A percentile compares a stretch with the other conserved stretches of the same genome.
Conservation (phyloP, 2,888 invertebrate genomes). For the Drosophila pegasa region DNA sequence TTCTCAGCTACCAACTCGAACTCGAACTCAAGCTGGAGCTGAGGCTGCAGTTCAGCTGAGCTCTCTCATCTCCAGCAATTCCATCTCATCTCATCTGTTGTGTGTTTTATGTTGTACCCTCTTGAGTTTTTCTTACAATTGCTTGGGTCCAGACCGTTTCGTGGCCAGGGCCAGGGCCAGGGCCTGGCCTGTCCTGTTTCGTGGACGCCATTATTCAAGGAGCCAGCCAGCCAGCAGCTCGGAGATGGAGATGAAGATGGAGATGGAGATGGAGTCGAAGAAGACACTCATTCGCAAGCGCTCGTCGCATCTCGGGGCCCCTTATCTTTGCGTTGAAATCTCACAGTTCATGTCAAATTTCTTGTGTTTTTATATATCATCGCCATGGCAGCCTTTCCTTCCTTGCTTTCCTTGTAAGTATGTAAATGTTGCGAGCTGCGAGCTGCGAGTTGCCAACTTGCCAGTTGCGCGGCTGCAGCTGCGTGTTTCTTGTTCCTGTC, state of each 20-base stretch:
- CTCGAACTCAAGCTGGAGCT: slow-evolving; percentile 16
- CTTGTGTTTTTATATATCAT: slow-evolving; percentile 81
- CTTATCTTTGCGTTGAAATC: slow-evolving; percentile 79
- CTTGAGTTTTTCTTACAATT: slow-evolving; percentile 80
- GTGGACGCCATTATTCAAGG: slow-evolving; percentile 78
- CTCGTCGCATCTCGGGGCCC: slow-evolving; percentile 78
- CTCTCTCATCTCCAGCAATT: slow-evolving; percentile 25
- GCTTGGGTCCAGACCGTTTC: slow-evolving; percentile 62
- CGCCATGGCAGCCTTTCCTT: slow-evolving; percentile 62
- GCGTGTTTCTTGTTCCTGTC: slow-evolving; percentile 28
- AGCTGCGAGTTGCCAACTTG: slow-evolving; percentile 16
- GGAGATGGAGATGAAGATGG: slow-evolving; percentile 4
- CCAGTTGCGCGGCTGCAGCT: slow-evolving; percentile 55
- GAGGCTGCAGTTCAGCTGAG: slow-evolving; percentile 14
- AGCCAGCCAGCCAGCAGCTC: slow-evolving; percentile 43
- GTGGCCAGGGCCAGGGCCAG: too few species aligned
- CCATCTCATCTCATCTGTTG: slow-evolving; percentile 65
- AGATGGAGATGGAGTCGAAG: slow-evolving; percentile 12
- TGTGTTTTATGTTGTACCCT: slow-evolving; percentile 70
- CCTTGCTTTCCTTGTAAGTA: slow-evolving; percentile 78
- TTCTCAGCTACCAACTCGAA: slow-evolving; percentile 67
- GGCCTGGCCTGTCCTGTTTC: slow-evolving; percentile 65
- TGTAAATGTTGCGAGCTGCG: slow-evolving; percentile 67
- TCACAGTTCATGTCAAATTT: slow-evolving; percentile 80
- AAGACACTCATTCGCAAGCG: slow-evolving; percentile 62